Evolutionary conservation across 2,797 vertebrate species (phyloP), one percentile per base, ranked within the genome.

Genomic region (Pseudotriccus pelzelni): DNA sequence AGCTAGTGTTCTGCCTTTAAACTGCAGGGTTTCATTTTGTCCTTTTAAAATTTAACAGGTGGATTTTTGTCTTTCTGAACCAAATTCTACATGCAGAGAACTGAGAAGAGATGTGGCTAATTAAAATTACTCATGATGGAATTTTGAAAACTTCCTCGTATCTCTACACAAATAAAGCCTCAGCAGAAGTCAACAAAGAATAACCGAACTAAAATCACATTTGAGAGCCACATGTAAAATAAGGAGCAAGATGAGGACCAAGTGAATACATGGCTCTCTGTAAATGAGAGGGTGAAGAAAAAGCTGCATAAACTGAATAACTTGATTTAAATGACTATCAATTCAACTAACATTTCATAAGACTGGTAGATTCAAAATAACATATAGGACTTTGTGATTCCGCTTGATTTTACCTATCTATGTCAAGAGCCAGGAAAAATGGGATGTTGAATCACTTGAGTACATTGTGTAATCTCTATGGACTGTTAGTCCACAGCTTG

Each of bases 221-320:
- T n/a, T 30, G 24, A 66, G 37, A 59, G 52, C 10, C 6, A 25
- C 20, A 28, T 28, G 11, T 59, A 30, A 66, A 66, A 67, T 30
- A 39, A 46, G 7, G 28, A 25, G 5, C 20, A 73, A 73, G 9
- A 25, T 20, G 39, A 50, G 5, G 28, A 58, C 27, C 8, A 28
- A 56, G 56, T 37, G 15, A 58, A 17, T 30, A 64, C 0, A 0
- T 2, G 4, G 13, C 4, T 11, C 10, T 34, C 19, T 50, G 2
- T 6, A 37, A 72, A 5, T 22, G 20, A 52, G 15, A 37, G 5
- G 8, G 22, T 36, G 63, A 44, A 58, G 12, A 49, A 44, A 73
- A 87, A 52, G 10, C 17, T 34, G 8, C 14, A 25, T 52, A 39
- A 52, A 46, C 15, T 20, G 43, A 80, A 22, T 53, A 52, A 34